A percentile compares a stretch with the other conserved stretches of the same genome.
phyloP scores from a whole-genome alignment of 2,888 invertebrate genomes.

The Amblyteles armatorius region DNA sequence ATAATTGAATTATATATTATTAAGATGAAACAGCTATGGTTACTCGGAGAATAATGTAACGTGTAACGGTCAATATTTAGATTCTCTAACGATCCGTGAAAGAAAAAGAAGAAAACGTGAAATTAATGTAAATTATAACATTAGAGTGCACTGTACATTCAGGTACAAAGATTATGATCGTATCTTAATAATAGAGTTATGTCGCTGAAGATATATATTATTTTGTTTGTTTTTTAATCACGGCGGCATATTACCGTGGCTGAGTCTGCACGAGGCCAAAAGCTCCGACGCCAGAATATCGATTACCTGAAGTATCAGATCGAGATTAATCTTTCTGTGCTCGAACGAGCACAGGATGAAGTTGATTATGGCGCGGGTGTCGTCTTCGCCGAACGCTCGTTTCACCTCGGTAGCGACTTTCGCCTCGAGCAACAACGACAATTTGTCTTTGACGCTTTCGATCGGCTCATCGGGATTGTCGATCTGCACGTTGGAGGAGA shows the following conservation, averaged over 20 bases:
- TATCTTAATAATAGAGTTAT: constrained; percentile 28
- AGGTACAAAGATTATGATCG: constrained; percentile 67
- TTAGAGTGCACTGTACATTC: constrained; percentile 69
- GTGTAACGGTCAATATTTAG: not conserved
- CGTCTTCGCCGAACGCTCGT: constrained; percentile 83
- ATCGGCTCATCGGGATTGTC: constrained; percentile 72
- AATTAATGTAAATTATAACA: constrained; percentile 41
- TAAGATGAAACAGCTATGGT: constrained; percentile 11
- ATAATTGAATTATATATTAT: constrained; percentile 66
- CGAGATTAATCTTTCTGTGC: constrained; percentile 85
- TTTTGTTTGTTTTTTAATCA: constrained; percentile 18
- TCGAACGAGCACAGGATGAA: constrained; percentile 84
- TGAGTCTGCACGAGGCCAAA: constrained; percentile 76
- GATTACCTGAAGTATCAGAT: constrained; percentile 85
- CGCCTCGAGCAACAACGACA: constrained; percentile 71
- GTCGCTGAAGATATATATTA: not conserved
- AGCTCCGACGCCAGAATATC: constrained; percentile 82
- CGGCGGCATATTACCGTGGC: constrained; percentile 65
- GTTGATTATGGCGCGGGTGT: constrained; percentile 79
- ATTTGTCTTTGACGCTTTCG: constrained; percentile 70
- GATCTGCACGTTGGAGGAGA: constrained; percentile 64
- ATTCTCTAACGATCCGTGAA: not conserved
- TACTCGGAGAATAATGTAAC: constrained; percentile 13
- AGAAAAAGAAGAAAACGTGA: not conserved
- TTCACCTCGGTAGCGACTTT: constrained; percentile 74